Conservation (phyloP, 2,888 invertebrate genomes). For the Volucella bombylans region DNA sequence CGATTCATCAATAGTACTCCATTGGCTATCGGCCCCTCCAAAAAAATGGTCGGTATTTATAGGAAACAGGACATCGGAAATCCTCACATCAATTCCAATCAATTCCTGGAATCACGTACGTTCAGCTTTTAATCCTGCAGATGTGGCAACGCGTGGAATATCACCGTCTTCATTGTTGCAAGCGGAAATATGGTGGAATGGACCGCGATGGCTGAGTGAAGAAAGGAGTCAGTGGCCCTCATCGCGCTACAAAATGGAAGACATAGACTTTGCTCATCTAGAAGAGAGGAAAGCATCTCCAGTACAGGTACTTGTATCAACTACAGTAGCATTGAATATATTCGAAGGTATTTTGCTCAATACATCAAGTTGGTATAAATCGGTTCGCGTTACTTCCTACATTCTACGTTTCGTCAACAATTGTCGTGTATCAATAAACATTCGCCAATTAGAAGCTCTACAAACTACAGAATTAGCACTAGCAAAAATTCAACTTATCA, state of each 20-base stretch:
- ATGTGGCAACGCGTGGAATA: conserved; percentile 30
- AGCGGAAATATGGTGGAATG: conserved; percentile 31
- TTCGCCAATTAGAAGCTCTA: neutral
- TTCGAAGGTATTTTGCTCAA: too few species aligned
- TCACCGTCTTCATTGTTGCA: too few species aligned
- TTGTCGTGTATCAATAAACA: too few species aligned
- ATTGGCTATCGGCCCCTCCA: conserved; percentile 47
- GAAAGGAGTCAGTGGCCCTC: neutral
- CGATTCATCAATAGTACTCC: conserved; percentile 39
- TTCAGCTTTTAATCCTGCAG: conserved; percentile 40
- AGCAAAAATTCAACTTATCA: conserved; percentile 6
- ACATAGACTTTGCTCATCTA: too few species aligned
- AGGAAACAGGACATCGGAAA: conserved; percentile 45
- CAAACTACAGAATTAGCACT: neutral
- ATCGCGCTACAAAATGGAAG: conserved; percentile 5
- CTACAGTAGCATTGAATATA: too few species aligned
- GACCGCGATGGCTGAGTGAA: neutral
- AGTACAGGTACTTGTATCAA: too few species aligned
- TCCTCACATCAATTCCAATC: conserved; percentile 4
- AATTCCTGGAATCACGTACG: conserved; percentile 44
- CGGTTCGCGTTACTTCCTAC: too few species aligned
- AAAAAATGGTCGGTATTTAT: conserved; percentile 49
- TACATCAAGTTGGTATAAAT: too few species aligned
- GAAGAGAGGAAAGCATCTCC: too few species aligned
- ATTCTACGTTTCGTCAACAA: too few species aligned